Evolutionary conservation across 2,797 vertebrate genomes (phyloP).

Genomic region (Momotus momota): DNA sequence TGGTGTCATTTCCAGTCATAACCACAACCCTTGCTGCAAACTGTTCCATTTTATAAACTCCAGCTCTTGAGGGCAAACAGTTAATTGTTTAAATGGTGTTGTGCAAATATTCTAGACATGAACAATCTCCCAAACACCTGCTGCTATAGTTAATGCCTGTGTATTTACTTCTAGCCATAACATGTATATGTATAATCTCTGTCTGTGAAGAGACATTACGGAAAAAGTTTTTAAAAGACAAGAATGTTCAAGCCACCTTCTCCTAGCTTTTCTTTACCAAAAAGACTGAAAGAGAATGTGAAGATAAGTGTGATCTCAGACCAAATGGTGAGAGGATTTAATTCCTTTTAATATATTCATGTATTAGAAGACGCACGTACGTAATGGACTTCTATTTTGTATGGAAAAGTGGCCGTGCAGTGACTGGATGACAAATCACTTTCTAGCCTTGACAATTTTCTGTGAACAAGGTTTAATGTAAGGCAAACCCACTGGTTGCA

Average conservation of each 20-base stretch:
- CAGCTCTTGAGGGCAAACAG: constrained; percentile 24
- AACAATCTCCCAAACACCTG: constrained; percentile 40
- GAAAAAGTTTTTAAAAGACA: constrained; percentile 30
- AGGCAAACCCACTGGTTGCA: not conserved
- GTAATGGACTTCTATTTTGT: not conserved
- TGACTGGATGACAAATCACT: not conserved
- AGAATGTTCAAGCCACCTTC: not conserved
- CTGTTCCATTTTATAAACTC: not conserved
- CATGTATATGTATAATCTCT: constrained; percentile 26
- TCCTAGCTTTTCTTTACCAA: not conserved
- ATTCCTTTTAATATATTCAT: not conserved
- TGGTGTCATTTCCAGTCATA: not conserved
- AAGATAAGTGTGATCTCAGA: not conserved
- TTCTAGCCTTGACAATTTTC: not conserved
- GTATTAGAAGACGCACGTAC: not conserved
- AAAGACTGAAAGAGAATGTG: not conserved
- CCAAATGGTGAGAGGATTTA: not conserved
- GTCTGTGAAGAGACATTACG: not conserved
- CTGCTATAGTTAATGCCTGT: constrained; percentile 35
- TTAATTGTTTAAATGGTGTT: constrained; percentile 25
- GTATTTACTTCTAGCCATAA: constrained; percentile 48
- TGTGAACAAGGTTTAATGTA: not conserved
- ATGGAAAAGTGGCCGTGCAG: not conserved
- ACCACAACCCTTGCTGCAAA: not conserved
- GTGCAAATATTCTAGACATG: not conserved